Evolutionary conservation across 2,888 invertebrate species (phyloP), one percentile per base, ranked within the genome.

Genomic region (Lithodes maja): DNA sequence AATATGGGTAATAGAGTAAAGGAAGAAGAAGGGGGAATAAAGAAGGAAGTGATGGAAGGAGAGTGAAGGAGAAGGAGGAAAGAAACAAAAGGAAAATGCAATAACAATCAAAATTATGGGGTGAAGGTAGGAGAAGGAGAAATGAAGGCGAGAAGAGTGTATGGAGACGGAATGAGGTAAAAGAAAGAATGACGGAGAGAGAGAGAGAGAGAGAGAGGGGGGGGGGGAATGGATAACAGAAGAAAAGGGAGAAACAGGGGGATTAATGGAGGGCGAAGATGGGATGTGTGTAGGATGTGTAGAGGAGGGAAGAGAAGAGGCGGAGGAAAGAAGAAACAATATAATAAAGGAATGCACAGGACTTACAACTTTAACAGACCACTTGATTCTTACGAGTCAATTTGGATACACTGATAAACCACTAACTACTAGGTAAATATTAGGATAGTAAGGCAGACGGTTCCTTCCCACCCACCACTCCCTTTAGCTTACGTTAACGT

Each of bases 151-250:
- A 7, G 5, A 61, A 12, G 61, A 61, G 12, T 5, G 61, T 5
- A 61, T 7, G 61, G 12, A 61, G 12, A 7, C 7, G 61, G 61
- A 61, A 61, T 7, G 12, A 61, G 61, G 12, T 61, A 53, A 78
- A 53, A 78, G 78, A 78, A 53, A 78, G 78, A 78, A n/a, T 52
- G 78, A 78, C 52, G 53, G 78, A 78, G 78, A 78, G 78, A 78
- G 78, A 78, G 78, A 78, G 78, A 78, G 53, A 52, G 53, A 52
- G 12, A 7, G 7, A 12, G 55, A 55, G 3, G 9, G 55, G 55
- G 12, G 7, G 61, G 61, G 12, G 61, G 61, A 1, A 53, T n/a
- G 78, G 53, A 53, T 52, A 53, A 52, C n/a, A 78, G n/a, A 78
- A 53, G n/a, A n/a, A 50, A 53, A 52, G 78, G n/a, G 78, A 78